Base-by-base conservation (phyloP, 2,113 vertebrate genomes). In the Perognathus longimembris region DNA sequence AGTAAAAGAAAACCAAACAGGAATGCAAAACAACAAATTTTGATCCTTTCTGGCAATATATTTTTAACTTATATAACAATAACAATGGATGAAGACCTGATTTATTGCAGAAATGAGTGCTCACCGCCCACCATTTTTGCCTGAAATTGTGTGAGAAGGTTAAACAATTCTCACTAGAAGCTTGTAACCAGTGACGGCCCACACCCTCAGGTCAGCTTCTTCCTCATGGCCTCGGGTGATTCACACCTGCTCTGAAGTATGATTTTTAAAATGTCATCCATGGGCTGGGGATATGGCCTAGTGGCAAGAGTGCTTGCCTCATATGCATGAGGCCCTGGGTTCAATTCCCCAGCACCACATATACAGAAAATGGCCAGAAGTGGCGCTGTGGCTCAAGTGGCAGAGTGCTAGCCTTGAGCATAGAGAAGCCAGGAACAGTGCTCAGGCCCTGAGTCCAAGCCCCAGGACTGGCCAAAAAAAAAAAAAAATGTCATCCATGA, bases 61-160 rank as follows among this genome's bases (percentile, higher is more conserved):
- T 54, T 84, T 84, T 75, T 15, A 45, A 57, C 3, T 79, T 87
- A 73, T 73, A 84, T 61, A 80, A 11, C 45, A 93, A 66, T 87
- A 45, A 73, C 73, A 90, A 32, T 64, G 2, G 26, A 91, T 18
- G 17, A 85, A 54, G 21, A 61, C 54, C 28, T 88, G 24, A 36
- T 75, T 91, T 70, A 75, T 71, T 54, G 50, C 50, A 54, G 17
- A 54, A 54, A 54, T 54, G 50, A 54, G 36, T 71, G 36, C 70
- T 80, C 34, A 54, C 17, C 42, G 45, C 34, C 36, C 28, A 76
- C 32, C 40, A 66, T 36, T 93, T 95, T 42, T 79, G 32, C 36
- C 78, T 54, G 10, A 78, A 40, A 64, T 87, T 78, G 42, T 64
- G 64, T 66, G 21, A 83, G 71, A 34, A 71, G 18, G 24, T 14